Evolutionary conservation across 64 coral and sea anemone genomes (phyloP).

Genomic region (Hydrozoanthus tunicans): DNA sequence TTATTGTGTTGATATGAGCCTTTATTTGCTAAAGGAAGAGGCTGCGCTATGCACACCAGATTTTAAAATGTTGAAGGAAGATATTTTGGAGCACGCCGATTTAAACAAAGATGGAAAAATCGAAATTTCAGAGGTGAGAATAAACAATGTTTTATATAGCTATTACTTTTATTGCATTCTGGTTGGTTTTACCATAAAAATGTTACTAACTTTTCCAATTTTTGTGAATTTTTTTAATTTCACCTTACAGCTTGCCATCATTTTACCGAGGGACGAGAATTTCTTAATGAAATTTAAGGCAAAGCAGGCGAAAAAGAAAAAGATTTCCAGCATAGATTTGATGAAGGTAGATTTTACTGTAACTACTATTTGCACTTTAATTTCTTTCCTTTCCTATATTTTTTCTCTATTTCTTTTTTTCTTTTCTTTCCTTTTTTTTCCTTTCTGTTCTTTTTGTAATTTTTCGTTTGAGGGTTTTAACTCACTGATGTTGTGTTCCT

Average conservation of each 20-base stretch:
- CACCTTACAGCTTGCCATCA: slow-evolving; percentile 22
- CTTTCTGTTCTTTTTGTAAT: too few species aligned
- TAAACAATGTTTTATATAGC: background rate
- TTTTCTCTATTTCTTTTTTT: too few species aligned
- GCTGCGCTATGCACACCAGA: background rate
- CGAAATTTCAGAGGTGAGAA: slow-evolving; percentile 40
- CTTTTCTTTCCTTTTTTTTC: too few species aligned
- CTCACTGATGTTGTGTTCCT: too few species aligned
- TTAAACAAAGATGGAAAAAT: slow-evolving; percentile 57
- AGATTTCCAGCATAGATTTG: slow-evolving; percentile 42
- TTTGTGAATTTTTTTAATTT: background rate
- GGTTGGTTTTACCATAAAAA: background rate
- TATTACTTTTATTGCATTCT: background rate
- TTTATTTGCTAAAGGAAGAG: background rate
- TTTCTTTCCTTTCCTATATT: background rate
- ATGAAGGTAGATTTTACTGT: slow-evolving; percentile 9
- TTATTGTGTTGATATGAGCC: background rate
- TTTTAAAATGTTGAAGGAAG: background rate
- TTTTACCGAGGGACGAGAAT: slow-evolving; percentile 54
- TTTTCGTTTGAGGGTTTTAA: too few species aligned
- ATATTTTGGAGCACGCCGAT: slow-evolving; percentile 41
- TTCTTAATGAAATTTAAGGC: slow-evolving; percentile 20
- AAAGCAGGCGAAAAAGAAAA: slow-evolving; percentile 25
- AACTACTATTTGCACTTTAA: background rate
- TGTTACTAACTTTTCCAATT: background rate